phyloP scores from a whole-genome alignment of 2,797 vertebrate species.

The Pantherophis vulpinus region DNA sequence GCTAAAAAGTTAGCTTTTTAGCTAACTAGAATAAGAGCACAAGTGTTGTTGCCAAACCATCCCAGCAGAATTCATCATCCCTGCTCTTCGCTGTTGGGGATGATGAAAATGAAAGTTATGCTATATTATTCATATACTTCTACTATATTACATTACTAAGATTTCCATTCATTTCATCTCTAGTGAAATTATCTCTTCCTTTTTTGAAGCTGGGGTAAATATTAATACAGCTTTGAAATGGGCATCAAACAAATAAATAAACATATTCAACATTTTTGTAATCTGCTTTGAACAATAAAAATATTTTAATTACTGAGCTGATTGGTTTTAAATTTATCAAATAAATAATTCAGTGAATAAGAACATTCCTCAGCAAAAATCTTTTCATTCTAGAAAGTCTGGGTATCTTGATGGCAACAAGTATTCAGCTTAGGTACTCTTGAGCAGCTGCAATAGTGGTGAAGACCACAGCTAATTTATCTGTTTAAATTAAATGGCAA shows the following conservation, averaged over 20 bases:
- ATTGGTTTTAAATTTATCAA: not conserved
- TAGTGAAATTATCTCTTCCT: not conserved
- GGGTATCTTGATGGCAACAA: not conserved
- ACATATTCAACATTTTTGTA: not conserved
- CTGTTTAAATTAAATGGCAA: not conserved
- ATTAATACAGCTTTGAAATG: not conserved
- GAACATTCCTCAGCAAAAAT: not conserved
- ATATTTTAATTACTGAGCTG: not conserved
- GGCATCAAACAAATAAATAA: not conserved
- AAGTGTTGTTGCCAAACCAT: not conserved
- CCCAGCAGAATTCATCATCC: not conserved
- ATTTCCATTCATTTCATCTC: not conserved
- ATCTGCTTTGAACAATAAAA: not conserved
- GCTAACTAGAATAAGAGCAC: not conserved
- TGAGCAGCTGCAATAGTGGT: not conserved
- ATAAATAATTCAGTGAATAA: not conserved
- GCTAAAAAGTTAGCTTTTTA: too few species aligned
- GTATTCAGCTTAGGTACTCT: not conserved
- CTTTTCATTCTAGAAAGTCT: not conserved
- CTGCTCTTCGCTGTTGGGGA: not conserved
- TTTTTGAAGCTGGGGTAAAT: not conserved
- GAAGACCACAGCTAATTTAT: not conserved
- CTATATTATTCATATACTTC: not conserved
- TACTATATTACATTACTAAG: not conserved
- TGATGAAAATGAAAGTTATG: not conserved